These are phyloP conservation scores for Atherix ibis DNA, from an alignment of 2,888 invertebrate genomes.

Conservation along the genomic window DNA sequence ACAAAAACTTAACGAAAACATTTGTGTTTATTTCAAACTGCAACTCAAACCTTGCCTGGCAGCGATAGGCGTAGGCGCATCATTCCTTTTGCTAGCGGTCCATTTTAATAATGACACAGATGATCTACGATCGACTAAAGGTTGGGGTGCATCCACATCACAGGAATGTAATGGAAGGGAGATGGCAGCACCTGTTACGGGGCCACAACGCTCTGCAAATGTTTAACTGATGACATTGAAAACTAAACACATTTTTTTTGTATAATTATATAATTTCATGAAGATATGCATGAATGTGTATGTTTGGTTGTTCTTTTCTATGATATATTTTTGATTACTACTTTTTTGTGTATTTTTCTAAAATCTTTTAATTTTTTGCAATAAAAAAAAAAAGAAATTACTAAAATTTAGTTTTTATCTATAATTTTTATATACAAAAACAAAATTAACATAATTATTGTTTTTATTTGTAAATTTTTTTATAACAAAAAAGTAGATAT, in stretches of 20 bases:
- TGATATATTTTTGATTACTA: too few relatives aligned
- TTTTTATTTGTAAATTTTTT: too few relatives aligned
- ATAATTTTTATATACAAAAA: too few relatives aligned
- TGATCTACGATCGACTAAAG: conserved; percentile 50
- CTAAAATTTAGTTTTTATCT: too few relatives aligned
- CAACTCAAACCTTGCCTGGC: conserved; percentile 37
- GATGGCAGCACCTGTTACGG: conserved; percentile 41
- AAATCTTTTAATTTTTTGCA: too few relatives aligned
- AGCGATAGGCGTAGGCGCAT: conserved; percentile 25
- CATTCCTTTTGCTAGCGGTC: conserved; percentile 26
- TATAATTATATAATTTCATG: conserved; percentile 1
- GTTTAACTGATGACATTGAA: conserved; percentile 15
- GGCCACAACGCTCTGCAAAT: conserved; percentile 56
- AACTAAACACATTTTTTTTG: conserved; percentile 23
- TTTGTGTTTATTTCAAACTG: conserved; percentile 16
- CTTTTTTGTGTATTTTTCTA: too few relatives aligned
- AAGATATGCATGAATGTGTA: too few relatives aligned
- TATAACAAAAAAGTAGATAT: too few relatives aligned
- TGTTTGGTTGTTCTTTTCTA: too few relatives aligned
- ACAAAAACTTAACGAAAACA: too few relatives aligned
- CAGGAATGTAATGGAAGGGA: conserved; percentile 39
- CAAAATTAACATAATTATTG: too few relatives aligned
- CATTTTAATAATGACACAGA: conserved; percentile 44
- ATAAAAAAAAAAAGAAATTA: too few relatives aligned
- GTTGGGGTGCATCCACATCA: conserved; percentile 55